Base-by-base conservation (phyloP, 2,113 vertebrate genomes). In the Ctenomys sociabilis region DNA sequence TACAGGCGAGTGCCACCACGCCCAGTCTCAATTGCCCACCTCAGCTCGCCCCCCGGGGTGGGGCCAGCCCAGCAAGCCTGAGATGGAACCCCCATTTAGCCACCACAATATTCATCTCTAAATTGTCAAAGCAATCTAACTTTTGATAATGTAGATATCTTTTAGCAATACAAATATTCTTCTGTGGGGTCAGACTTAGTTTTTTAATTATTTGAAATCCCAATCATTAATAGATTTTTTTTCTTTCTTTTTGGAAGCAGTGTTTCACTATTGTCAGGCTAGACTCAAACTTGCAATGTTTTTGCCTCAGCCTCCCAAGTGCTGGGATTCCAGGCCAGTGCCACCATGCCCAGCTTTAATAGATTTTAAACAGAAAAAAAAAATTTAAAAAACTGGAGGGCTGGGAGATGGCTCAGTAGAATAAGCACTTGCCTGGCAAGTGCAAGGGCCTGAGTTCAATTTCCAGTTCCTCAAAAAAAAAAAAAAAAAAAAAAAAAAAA, bases 161-260 rank as follows among this genome's bases (percentile, higher is more conserved):
- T 85, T 87, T 72, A 45, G 52, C 73, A 73, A 93, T 21, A 94
- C 21, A 96, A 43, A 80, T 37, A 68, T n/a, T 96, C 57, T 54
- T 37, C 57, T 93, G 49, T 91, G 30, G 17, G 21, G 37, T 8
- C 40, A 91, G 90, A 32, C 66, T 90, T 97, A 90, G 37, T 84
- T 94, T 92, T 86, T 73, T 80, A 88, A 90, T 80, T 61, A 87
- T 77, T 68, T 89, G 59, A 82, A 81, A 66, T 57, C 85, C 63
- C 3, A 80, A 45, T 86, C 45, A 49, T 35, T 32, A 78, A 57
- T 73, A 94, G 88, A 83, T 61, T 70, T 70, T 70, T 30, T 64
- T 70, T 70, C 11, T 64, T 37, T n/a, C 19, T 19, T 37, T 70
- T 70, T 70, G 17, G 35, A 70, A 35, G 17, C 68, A n/a, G 68